Evolutionary conservation across 2,888 invertebrate species (phyloP), one percentile per base, ranked within the genome.

Genomic region (Theodoxus fluviatilis): DNA sequence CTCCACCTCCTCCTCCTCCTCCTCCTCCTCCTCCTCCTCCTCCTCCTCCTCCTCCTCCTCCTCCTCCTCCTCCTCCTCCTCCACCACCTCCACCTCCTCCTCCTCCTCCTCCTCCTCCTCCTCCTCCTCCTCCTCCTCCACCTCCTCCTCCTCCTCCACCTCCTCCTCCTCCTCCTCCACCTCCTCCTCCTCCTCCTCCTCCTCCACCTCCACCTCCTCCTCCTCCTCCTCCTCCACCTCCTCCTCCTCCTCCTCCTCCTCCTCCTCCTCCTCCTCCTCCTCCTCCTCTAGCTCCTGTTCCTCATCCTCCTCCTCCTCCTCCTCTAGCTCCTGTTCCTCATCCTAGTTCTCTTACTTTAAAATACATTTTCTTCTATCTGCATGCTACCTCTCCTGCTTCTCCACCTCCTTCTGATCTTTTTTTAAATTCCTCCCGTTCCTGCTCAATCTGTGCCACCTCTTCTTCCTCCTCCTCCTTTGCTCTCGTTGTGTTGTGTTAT

Each of bases 291-390:
- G 61, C 15, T 47, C 47, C 49, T 35, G 43, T n/a, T 63, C 31
- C 47, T 9, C 63, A 15, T 59, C 18, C 43, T 22, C 35, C 18
- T 43, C 22, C 31, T 18, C 33, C 40, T 68, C n/a, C 38, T 31
- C 52, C n/a, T 67, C 70, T 67, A 37, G 47, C 52, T 67, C 66
- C n/a, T 33, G 35, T 49, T n/a, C 33, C 49, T 49, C 37, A 31
- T 43, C 25, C 33, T 6, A 33, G 4, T 18, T 9, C 15, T 28
- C 9, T 38, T 35, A 33, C 3, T 2, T n/a, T 33, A 7, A 22
- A 55, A 38, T 4, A 22, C 7, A 6, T n/a, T n/a, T n/a, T n/a
- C n/a, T n/a, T n/a, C n/a, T n/a, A n/a, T n/a, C n/a, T n/a, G n/a
- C n/a, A n/a, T n/a, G n/a, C n/a, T n/a, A n/a, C n/a, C n/a, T n/a